Percentiles rank a stretch among this genome's conserved stretches.
Conservation (phyloP, 2,888 invertebrate species). For the Stenodera caucasica region DNA sequence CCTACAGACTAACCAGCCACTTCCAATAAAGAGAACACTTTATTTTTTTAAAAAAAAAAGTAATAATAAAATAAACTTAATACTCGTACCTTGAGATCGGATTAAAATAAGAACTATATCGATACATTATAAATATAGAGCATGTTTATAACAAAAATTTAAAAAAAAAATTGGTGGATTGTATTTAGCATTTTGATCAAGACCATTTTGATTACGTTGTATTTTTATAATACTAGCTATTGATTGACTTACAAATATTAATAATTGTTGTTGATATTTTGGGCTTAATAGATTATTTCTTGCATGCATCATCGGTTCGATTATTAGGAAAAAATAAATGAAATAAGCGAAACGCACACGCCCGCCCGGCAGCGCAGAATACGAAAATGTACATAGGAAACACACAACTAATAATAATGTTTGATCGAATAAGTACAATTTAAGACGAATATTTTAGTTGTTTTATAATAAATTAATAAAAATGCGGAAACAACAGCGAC, state of each 20-base stretch:
- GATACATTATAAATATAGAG: constrained; percentile 37
- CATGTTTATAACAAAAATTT: constrained; percentile 27
- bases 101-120: constrained; percentile 41
- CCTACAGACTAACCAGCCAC: constrained; percentile 53
- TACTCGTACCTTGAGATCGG: constrained; percentile 47
- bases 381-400: constrained; percentile 53
- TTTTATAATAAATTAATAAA: constrained; percentile 34
- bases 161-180: constrained; percentile 31
- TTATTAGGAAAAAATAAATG: constrained; percentile 1
- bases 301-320: constrained; percentile 33
- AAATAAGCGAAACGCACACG: constrained; percentile 47
- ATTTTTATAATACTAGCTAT: constrained; percentile 4
- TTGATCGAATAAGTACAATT: constrained; percentile 53
- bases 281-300: constrained; percentile 19
- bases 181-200: constrained; percentile 32
- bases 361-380: constrained; percentile 48
- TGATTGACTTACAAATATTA: constrained; percentile 21
- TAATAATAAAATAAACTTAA: constrained; percentile 14
- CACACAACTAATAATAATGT: too few relatives aligned
- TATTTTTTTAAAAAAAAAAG: constrained; percentile 46
- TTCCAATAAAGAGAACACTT: constrained; percentile 50
- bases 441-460: constrained; percentile 40
- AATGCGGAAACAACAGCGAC: constrained; percentile 17
- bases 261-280: constrained; percentile 21
- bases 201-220: constrained; percentile 23